Conservation (phyloP, 2,797 vertebrate genomes). For the Pangasius macronema region DNA sequence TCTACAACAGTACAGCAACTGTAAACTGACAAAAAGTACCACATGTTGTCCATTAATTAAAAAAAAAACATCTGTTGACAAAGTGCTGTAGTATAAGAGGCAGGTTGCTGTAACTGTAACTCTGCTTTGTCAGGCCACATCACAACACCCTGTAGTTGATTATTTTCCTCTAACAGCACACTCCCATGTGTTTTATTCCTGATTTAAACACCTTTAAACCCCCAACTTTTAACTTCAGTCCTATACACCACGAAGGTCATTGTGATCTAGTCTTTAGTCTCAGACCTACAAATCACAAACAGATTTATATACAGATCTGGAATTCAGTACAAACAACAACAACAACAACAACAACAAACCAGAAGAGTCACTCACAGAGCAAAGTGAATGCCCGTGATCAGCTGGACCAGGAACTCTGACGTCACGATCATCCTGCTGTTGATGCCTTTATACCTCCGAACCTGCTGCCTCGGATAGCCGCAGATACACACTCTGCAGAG, state of each 20-base stretch:
- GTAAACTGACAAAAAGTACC: too few relatives aligned
- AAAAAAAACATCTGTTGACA: too few relatives aligned
- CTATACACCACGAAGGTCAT: background rate
- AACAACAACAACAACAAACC: background rate
- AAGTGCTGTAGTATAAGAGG: background rate
- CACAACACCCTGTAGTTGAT: background rate
- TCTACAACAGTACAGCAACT: background rate
- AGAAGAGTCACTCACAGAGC: slow-evolving; percentile 85
- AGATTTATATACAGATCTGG: background rate
- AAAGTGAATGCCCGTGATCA: slow-evolving; percentile 96
- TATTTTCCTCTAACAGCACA: background rate
- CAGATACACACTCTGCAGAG: slow-evolving; percentile 88
- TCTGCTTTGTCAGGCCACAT: background rate
- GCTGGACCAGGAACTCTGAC: slow-evolving; percentile 96
- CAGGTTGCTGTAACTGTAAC: background rate
- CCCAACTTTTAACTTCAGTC: background rate
- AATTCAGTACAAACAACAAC: background rate
- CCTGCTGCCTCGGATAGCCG: slow-evolving; percentile 93
- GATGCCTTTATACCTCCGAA: slow-evolving; percentile 90
- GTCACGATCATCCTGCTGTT: slow-evolving; percentile 89
- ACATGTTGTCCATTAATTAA: too few relatives aligned
- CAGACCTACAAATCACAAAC: background rate
- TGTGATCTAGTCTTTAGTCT: background rate
- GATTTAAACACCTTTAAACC: background rate
- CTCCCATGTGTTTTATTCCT: background rate